Base-by-base conservation (phyloP, 2,113 vertebrate species). In the Paramisgurnus dabryanus region DNA sequence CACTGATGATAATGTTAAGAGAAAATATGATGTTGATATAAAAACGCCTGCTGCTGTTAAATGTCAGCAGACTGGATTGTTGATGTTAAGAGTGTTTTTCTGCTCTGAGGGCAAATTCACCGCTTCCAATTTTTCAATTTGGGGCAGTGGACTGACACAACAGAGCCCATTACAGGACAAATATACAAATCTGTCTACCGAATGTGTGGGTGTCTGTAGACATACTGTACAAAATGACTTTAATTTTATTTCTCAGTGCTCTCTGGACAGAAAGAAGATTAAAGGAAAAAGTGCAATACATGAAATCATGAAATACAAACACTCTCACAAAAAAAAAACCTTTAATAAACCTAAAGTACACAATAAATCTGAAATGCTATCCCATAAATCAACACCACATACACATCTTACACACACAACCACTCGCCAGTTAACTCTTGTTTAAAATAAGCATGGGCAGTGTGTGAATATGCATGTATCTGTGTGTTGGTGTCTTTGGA, bases 21-120 rank as follows among this genome's bases (percentile, higher is more conserved):
- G 47, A 69, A 69, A 69, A 69, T 69, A 69, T 69, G 67, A 69
- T 53, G 67, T 49, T 69, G 45, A 69, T 69, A 69, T 53, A 53
- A 53, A 53, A 53, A 17, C 13, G 50, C 15, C 50, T 4, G 4
- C 50, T 13, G 12, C 13, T 53, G 50, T 53, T 13, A 53, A 53
- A 53, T 69, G 67, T 69, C 67, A 53, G 22, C 67, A 15, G 67
- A 11, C 67, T 34, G 22, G 18, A 34, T 69, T 69, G 67, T 50
- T 69, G 67, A 69, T 7, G 45, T 69, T 22, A 50, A 50, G 45
- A 69, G 67, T 18, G 2, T 6, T 69, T 69, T 69, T 69, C 67
- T 27, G 22, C 45, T 69, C 11, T 7, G 45, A 69, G 67, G 22
- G 45, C 18, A 69, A 69, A 69, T 50, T 12, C 45, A 50, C 34